Base-by-base conservation (phyloP, 2,888 invertebrate species). In the Hypomecis punctinalis region DNA sequence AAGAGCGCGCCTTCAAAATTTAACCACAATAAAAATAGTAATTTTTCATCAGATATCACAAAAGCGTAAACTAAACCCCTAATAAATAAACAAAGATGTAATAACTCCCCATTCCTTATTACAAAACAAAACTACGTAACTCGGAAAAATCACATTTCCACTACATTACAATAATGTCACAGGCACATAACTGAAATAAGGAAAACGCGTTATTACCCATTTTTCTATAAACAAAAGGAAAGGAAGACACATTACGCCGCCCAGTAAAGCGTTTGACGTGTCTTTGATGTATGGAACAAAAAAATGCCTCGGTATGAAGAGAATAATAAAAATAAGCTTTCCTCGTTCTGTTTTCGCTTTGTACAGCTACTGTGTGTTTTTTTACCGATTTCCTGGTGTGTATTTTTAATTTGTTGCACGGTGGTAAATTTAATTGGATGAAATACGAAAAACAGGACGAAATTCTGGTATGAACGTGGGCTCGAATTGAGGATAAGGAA, bases 271-370 rank as follows among this genome's bases (percentile, higher is more conserved):
- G 61, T 68, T 71, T 68, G 73, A 71, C 70, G 46, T 67, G 61
- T 62, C 69, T 73, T 73, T 73, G 73, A 73, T 71, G 70, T 73
- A 71, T 71, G 49, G 63, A 53, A 53, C 61, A 64, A 59, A 70
- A 68, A 63, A 62, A 62, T 61, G 65, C 64, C 35, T 51, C 58
- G 42, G 42, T 56, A 57, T 62, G 63, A 60, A 62, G 46, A 45
- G 53, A 57, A 61, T 48, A 54, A 59, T 40, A 55, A 58, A 66
- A 67, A 56, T 59, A 67, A 64, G 56, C 56, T 68, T 61, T 42
- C 60, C 52, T 59, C 13, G 36, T 60, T 61, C 58, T 64, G 61
- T 66, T 69, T 65, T 61, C 36, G 57, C 57, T 60, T 61, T 62
- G 63, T 66, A 49, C 46, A 56, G 56, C 56, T 61, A 60, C 67